Conservation (phyloP, 2,888 invertebrate genomes). For the Brenthis ino region DNA sequence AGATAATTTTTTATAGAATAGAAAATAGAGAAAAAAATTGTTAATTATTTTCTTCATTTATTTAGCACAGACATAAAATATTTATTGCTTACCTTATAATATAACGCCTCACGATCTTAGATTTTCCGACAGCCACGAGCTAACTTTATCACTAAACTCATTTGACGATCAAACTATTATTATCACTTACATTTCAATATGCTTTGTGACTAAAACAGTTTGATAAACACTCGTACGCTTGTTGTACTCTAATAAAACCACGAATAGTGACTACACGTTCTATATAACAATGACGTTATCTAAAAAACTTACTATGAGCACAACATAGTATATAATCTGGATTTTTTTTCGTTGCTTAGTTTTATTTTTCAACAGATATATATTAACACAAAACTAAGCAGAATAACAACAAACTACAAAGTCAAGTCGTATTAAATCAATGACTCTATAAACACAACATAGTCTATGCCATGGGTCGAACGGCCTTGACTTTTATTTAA, state of each 20-base stretch:
- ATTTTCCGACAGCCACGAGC: neutral
- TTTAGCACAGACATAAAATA: neutral
- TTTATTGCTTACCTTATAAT: neutral
- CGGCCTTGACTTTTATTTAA: constrained; percentile 12
- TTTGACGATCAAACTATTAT: neutral
- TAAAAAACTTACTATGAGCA: constrained; percentile 1
- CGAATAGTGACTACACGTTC: constrained; percentile 6
- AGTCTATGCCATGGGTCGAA: neutral
- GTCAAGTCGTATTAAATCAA: neutral
- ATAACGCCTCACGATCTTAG: neutral
- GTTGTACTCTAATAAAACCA: constrained; percentile 7
- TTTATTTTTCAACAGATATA: neutral
- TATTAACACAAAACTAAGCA: neutral
- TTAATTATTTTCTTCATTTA: no score
- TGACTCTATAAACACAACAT: constrained; percentile 3
- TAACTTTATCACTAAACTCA: neutral
- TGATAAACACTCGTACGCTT: neutral
- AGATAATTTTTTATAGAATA: no score
- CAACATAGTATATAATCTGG: constrained; percentile 7
- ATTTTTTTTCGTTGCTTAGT: neutral
- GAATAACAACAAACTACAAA: constrained; percentile 3
- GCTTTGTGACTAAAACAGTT: neutral
- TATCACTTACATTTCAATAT: neutral
- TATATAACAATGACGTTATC: constrained; percentile 7
- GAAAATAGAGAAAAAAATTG: no score